Evolutionary conservation across 1,140 invertebrate species (phyloP), one percentile per base, ranked within the genome.

Genomic region (Nilaparvata lugens): DNA sequence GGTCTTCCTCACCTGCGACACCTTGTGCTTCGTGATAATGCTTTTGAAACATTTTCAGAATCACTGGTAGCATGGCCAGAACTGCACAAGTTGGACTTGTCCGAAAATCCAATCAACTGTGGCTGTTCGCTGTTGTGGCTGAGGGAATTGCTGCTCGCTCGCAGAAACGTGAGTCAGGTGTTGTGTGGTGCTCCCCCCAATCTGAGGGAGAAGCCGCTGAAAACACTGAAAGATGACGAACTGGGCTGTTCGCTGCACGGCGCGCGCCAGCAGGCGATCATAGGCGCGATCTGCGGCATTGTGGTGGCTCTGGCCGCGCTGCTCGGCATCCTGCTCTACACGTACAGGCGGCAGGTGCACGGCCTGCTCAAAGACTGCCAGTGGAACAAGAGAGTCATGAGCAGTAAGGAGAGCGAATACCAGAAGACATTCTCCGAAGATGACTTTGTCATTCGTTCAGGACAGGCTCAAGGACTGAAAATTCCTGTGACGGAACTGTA

Each of bases 401-500:
- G 83, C 2, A 78, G 87, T 6, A 92, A 91, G 69, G 88, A 91
- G 71, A 84, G 89, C 54, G 89, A 91, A 70, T 93, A 93, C 69
- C 88, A 91, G 70, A 91, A 93, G 74, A 91, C 88, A 2, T 89
- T 88, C 70, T 88, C 86, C 16, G 88, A 89, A 19, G 89, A 91
- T 67, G 76, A 18, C 73, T 74, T 56, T 78, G 81, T 53, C 78
- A 80, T 62, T 80, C 82, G 72, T 80, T 70, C 71, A 80, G 74
- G 67, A 78, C 67, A 60, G 21, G 42, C 52, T 75, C 71, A 16
- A 80, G 89, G 71, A 84, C 87, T 4, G 89, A 91, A 68, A 35
- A 35, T 35, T 35, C 90, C 90, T 43, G 88, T 92, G 63, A 93
- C 90, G 76, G 90, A 92, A 75, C 88, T 93, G 85, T 93, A 91